Conservation (phyloP, 2,113 vertebrate genomes). For the Clupea harengus region DNA sequence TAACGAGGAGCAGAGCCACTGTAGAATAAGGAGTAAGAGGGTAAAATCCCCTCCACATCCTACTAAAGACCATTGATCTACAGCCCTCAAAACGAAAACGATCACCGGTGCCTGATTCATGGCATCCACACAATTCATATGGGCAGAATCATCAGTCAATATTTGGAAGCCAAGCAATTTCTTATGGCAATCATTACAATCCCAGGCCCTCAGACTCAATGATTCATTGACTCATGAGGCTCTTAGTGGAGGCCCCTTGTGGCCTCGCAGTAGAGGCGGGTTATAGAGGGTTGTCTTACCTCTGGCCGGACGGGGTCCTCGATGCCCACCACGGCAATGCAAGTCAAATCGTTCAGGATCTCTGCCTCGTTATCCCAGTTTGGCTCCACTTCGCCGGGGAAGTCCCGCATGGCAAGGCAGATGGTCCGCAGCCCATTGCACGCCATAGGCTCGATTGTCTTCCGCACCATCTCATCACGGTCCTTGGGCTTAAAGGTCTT, state of each 20-base stretch:
- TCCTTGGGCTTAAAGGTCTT: conserved; percentile 84
- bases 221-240: neutral
- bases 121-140: neutral
- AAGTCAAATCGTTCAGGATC: conserved; percentile 85
- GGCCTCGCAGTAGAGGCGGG: neutral
- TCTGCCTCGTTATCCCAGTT: conserved; percentile 87
- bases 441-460: conserved; percentile 96
- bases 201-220: neutral
- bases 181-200: neutral
- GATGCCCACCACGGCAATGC: conserved; percentile 89
- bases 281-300: conserved; percentile 63
- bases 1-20: neutral
- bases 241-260: neutral
- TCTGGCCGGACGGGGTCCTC: conserved; percentile 94
- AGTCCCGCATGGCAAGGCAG: conserved; percentile 90
- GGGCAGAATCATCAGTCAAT: neutral
- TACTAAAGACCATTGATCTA: neutral
- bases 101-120: neutral
- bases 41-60: neutral
- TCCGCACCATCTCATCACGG: conserved; percentile 88
- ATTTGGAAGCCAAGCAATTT: neutral
- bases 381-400: conserved; percentile 73
- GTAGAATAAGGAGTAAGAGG: neutral
- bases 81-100: neutral
- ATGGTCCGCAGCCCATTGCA: conserved; percentile 90